These are phyloP conservation scores for Tiliacea aurago DNA, from an alignment of 2,888 invertebrate genomes.

Conservation along the genomic window DNA sequence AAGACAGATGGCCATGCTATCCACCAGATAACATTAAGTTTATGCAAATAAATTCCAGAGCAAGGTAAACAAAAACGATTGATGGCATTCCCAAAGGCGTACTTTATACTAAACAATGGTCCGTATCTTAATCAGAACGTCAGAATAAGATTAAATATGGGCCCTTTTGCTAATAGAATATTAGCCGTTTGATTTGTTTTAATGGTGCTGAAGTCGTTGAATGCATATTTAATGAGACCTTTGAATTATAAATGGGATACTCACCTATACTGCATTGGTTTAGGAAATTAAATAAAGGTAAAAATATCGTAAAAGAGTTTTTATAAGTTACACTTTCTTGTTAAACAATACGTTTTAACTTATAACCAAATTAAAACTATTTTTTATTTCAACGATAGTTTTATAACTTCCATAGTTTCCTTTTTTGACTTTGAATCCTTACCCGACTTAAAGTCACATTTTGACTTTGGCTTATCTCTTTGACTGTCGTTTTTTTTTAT, in stretches of 20 bases:
- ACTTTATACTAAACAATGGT: conserved; percentile 67
- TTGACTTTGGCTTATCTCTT: too few relatives aligned
- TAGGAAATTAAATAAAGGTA: too few relatives aligned
- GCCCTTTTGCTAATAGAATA: conserved; percentile 47
- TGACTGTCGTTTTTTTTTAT: too few relatives aligned
- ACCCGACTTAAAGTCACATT: too few relatives aligned
- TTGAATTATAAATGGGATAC: conserved; percentile 6
- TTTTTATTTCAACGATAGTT: too few relatives aligned
- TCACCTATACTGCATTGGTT: too few relatives aligned
- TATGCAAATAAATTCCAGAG: conserved; percentile 66
- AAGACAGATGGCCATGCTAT: conserved; percentile 44
- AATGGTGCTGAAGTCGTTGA: conserved; percentile 32
- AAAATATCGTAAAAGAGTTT: too few relatives aligned
- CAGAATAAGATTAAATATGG: conserved; percentile 60
- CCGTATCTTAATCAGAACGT: conserved; percentile 65
- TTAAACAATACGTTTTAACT: too few relatives aligned
- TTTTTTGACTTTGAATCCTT: too few relatives aligned
- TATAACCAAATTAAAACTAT: too few relatives aligned
- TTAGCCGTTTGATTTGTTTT: conserved; percentile 55
- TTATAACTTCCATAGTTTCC: too few relatives aligned
- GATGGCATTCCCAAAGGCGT: conserved; percentile 59
- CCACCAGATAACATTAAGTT: conserved; percentile 58
- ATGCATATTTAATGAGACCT: conserved; percentile 20
- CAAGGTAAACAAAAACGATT: conserved; percentile 63
- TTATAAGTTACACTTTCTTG: too few relatives aligned